Conservation (phyloP, 2,797 vertebrate genomes). For the Ceryle rudis region DNA sequence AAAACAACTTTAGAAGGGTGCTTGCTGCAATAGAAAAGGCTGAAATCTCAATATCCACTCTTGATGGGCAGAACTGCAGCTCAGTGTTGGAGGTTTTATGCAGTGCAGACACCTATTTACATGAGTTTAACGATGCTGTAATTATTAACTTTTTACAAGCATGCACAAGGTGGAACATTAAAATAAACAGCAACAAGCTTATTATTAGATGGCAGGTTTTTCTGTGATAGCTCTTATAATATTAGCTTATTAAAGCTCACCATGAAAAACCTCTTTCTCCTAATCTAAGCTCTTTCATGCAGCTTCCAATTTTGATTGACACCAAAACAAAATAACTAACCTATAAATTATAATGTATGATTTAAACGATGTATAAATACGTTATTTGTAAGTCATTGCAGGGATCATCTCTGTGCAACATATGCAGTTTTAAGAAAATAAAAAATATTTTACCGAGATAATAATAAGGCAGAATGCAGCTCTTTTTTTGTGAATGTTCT, state of each 20-base stretch:
- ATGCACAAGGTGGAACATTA: background rate
- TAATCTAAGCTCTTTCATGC: slow-evolving; percentile 11
- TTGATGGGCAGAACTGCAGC: background rate
- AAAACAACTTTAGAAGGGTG: background rate
- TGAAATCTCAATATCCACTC: background rate
- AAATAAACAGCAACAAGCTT: slow-evolving; percentile 8
- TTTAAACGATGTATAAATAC: slow-evolving; percentile 10
- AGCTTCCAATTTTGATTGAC: slow-evolving; percentile 47
- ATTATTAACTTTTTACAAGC: slow-evolving; percentile 15
- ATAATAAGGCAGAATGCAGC: background rate
- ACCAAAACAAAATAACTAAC: slow-evolving; percentile 52
- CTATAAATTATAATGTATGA: slow-evolving; percentile 42
- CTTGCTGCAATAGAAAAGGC: background rate
- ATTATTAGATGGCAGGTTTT: background rate
- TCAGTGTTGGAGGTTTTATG: background rate
- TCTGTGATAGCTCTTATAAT: background rate
- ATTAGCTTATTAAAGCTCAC: slow-evolving; percentile 21
- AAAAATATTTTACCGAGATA: background rate
- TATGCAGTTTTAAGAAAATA: background rate
- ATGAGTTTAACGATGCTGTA: background rate
- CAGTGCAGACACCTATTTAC: background rate
- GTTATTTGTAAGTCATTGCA: slow-evolving; percentile 2
- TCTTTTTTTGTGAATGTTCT: background rate
- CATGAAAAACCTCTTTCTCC: slow-evolving; percentile 16
- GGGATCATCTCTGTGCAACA: background rate